Base-by-base conservation (phyloP, 2,113 vertebrate genomes). In the Chlorodrepanis virens region DNA sequence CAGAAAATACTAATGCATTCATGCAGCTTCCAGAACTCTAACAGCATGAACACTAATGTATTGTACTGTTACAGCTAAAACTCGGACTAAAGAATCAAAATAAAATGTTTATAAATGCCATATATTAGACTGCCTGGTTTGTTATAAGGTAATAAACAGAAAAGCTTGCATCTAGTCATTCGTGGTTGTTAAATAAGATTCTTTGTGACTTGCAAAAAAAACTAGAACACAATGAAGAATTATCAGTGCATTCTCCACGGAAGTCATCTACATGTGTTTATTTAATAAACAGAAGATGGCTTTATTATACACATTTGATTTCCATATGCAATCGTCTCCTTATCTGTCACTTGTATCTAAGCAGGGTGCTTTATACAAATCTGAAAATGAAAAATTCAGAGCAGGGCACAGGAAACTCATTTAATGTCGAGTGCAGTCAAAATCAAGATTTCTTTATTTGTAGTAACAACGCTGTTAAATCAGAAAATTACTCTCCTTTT, bases 391-490 rank as follows among this genome's bases (percentile, higher is more conserved):
- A 98, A 98, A 98, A 98, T 97, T 97, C 97, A 97, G 98, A 97
- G 93, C 96, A 57, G 96, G 91, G 97, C 97, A 97, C 94, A 97
- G 97, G 98, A 98, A 98, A 98, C 98, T 98, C 98, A 99, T 98
- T 98, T 98, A 98, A 97, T 97, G 98, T 98, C 95, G 97, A 98
- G 98, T 97, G 97, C 98, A 98, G 98, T 98, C 98, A 98, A 98
- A 98, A 98, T 98, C 97, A 97, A 98, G 97, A 98, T 98, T 98
- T 98, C 98, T 98, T 98, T 98, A 98, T 98, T 98, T 98, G 98
- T 98, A 98, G 98, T 98, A 98, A 98, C 97, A 98, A 98, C 95
- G 92, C 97, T 98, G 98, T 97, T 98, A 98, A 99, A 98, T 99
- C 98, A 98, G 98, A 98, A 98, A 98, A 98, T 98, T 98, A 98